Evolutionary conservation across 2,113 vertebrate species (phyloP), one percentile per base, ranked within the genome.

Genomic region (Pelecanus crispus): DNA sequence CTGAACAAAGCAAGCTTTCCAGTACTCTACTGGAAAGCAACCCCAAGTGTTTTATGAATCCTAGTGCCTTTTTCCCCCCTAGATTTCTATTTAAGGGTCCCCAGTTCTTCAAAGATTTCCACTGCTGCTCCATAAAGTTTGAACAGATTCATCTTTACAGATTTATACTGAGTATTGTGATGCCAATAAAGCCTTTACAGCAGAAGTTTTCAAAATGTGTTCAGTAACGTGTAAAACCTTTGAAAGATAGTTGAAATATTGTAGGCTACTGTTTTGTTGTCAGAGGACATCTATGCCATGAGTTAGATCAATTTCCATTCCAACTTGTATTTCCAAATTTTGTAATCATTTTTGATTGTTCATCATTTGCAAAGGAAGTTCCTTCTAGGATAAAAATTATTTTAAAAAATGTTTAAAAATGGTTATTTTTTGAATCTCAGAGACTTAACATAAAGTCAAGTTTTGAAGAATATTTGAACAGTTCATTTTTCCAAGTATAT

Each of bases 1-100:
- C 75, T 71, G 86, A 94, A 86, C 83, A 94, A 91, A 94, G 49
- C 18, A 96, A 92, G 49, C 32, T 86, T 97, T 95, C 86, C 86
- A 84, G 15, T 78, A 32, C n/a, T 86, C 38, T 58, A 71, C 44
- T 83, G 52, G 79, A 91, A 73, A 80, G 42, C 38, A 84, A 90
- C 36, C 71, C 74, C 86, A 91, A 85, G 79, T 90, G 68, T 40
- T 96, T 86, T 44, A 61, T 85, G 91, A 90, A 93, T 91, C 45
- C 52, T 87, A 36, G 31, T 34, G 26, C 10, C 21, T 36, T 82
- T 50, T 40, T 80, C 36, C 7, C 4, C 25, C 36, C 63, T 28
- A 87, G 24, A 82, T 79, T 94, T 94, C 73, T 65, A 32, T 86
- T 88, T 94, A 78, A 81, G 68, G 15, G 38, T 86, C 34, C 31